Evolutionary conservation across 2,888 invertebrate species (phyloP), one percentile per base, ranked within the genome.

Genomic region (Ganaspis brasiliensis): DNA sequence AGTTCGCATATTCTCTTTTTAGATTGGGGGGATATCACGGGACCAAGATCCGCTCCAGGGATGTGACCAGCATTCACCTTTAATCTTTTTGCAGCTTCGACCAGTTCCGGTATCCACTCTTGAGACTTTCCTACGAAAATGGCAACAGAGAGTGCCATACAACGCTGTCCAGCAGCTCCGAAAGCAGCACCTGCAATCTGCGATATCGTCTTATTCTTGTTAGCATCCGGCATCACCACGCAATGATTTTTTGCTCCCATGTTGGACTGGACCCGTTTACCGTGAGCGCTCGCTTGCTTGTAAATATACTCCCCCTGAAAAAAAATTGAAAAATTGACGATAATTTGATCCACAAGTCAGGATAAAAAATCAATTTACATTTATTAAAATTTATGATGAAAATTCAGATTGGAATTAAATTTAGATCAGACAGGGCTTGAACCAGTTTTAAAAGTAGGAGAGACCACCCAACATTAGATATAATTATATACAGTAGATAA

Each of bases 181-280:
- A 99, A 99, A 0, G 98, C 99, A 0, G 99, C 99, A 0, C 99
- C 98, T 1, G 94, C 93, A 31, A 97, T 92, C 90, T 98, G 98
- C 90, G 99, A 99, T 40, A 99, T 93, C 0, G 98, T 98, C 87
- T 97, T 96, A 87, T 98, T 98, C 91, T 99, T 99, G 92, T 99
- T 98, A 0, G 99, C 99, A 92, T 99, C 99, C 1, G 98, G 96
- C 94, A 99, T 95, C 55, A 99, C 94, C 14, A 99, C 96, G 56
- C 99, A 99, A 91, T 99, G 99, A 92, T 99, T 99, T 92, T 99
- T 99, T 4, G 99, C 99, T 12, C 99, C 99, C 98, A 99, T 98
- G 92, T 99, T 99, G 84, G 97, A 97, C 92, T 99, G 99, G 0
- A 99, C 98, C 45, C 98, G 94, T 90, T 98, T 98, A 87, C 99